phyloP scores from a whole-genome alignment of 2,113 vertebrate species.

The Coryphaenoides rupestris region DNA sequence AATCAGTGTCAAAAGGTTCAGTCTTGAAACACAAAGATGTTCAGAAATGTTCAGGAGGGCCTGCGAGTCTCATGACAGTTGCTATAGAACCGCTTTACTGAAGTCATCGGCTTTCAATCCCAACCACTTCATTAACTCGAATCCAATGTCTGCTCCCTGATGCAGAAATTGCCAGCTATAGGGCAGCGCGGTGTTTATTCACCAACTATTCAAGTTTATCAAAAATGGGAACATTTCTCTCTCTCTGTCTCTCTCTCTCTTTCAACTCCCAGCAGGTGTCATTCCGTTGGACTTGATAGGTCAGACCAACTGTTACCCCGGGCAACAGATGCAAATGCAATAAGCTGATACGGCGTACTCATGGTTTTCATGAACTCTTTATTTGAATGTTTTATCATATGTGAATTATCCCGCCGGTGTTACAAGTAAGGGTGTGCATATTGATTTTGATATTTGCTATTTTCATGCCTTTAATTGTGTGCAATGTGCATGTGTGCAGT shows the following conservation, averaged over 20 bases:
- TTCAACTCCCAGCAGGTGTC: conserved; percentile 24
- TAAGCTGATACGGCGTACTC: neutral
- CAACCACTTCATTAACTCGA: too few species aligned
- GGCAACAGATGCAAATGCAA: neutral
- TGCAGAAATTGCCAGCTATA: too few species aligned
- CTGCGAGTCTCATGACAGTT: too few species aligned
- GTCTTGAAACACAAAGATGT: conserved; percentile 21
- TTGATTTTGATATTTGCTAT: too few species aligned
- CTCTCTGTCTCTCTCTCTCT: too few species aligned
- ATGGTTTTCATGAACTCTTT: conserved; percentile 7
- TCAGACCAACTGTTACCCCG: conserved; percentile 15
- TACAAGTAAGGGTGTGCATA: neutral
- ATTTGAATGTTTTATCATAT: neutral
- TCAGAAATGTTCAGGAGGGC: neutral
- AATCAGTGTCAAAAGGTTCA: conserved; percentile 39
- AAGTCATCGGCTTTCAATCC: too few species aligned
- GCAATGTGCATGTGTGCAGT: neutral
- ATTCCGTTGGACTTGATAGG: conserved; percentile 25
- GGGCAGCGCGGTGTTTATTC: too few species aligned
- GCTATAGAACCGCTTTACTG: too few species aligned
- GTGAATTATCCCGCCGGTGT: neutral
- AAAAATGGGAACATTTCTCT: too few species aligned
- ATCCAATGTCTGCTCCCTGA: too few species aligned
- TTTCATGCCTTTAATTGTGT: neutral
- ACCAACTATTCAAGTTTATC: too few species aligned